Conservation (phyloP, 2,113 vertebrate species). For the Ceyx margarethae region DNA sequence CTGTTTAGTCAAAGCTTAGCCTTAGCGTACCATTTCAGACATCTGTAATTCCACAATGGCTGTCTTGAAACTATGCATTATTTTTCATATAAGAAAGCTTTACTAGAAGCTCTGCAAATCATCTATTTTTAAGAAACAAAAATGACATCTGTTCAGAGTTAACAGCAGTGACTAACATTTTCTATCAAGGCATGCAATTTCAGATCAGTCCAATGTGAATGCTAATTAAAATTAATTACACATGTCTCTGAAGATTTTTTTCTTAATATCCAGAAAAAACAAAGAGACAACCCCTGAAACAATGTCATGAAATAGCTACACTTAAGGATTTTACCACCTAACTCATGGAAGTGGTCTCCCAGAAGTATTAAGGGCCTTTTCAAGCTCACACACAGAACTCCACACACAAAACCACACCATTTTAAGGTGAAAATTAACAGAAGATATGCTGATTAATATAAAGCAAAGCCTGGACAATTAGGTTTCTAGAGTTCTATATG, state of each 20-base stretch:
- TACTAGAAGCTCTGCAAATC: slow-evolving; percentile 39
- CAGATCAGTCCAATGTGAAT: slow-evolving; percentile 47
- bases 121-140: slow-evolving; percentile 59
- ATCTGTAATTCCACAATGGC: slow-evolving; percentile 11
- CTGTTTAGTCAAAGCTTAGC: background rate
- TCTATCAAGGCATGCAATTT: slow-evolving; percentile 49
- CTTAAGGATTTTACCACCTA: background rate
- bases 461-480: background rate
- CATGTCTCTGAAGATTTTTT: slow-evolving; percentile 3
- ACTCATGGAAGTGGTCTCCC: background rate
- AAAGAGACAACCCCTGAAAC: background rate
- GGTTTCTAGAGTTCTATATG: background rate
- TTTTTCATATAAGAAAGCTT: background rate
- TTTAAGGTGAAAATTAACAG: slow-evolving; percentile 1
- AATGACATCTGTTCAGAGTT: slow-evolving; percentile 69
- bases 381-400: background rate
- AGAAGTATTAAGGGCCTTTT: background rate
- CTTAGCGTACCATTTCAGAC: background rate
- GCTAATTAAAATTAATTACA: slow-evolving; percentile 73
- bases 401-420: background rate
- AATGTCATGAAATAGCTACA: background rate
- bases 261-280: background rate
- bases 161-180: slow-evolving; percentile 68
- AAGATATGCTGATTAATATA: background rate
- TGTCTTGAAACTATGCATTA: background rate